Conservation (phyloP, 1,140 invertebrate genomes). For the Eumaeus atala region DNA sequence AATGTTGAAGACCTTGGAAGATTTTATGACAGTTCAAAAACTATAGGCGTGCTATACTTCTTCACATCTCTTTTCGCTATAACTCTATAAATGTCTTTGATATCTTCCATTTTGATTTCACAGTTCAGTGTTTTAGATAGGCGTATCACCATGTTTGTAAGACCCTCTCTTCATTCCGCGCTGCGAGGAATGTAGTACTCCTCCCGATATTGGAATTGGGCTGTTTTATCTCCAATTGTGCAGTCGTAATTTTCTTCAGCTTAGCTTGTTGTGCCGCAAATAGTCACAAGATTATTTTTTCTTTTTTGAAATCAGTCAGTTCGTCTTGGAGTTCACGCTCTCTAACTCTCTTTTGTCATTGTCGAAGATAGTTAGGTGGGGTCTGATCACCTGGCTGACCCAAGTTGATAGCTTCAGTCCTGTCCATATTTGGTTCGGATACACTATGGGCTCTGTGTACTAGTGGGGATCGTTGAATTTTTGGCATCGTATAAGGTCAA, state of each 20-base stretch:
- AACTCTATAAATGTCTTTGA: conserved; percentile 1
- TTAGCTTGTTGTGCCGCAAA: not conserved
- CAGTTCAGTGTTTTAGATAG: conserved; percentile 3
- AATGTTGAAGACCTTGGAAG: not conserved
- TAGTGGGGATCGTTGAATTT: too few relatives aligned
- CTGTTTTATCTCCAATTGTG: conserved; percentile 2
- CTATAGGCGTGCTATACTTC: not conserved
- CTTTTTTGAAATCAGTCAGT: not conserved
- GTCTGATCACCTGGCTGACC: not conserved
- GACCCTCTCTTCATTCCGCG: conserved; percentile 16
- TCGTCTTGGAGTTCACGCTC: not conserved
- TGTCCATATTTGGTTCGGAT: too few relatives aligned
- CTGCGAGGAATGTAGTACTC: not conserved
- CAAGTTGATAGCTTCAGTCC: too few relatives aligned
- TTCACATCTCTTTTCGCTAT: not conserved
- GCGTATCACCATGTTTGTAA: conserved; percentile 16
- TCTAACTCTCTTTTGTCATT: not conserved
- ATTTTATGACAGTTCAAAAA: not conserved
- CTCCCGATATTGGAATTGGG: not conserved
- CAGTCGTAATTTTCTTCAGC: not conserved
- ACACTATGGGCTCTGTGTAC: too few relatives aligned
- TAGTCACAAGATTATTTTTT: not conserved
- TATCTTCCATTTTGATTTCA: not conserved
- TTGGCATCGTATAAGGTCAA: too few relatives aligned
- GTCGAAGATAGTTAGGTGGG: not conserved